Evolutionary conservation across 2,888 invertebrate species (phyloP), one percentile per base, ranked within the genome.

Genomic region (Cerceris rybyensis): DNA sequence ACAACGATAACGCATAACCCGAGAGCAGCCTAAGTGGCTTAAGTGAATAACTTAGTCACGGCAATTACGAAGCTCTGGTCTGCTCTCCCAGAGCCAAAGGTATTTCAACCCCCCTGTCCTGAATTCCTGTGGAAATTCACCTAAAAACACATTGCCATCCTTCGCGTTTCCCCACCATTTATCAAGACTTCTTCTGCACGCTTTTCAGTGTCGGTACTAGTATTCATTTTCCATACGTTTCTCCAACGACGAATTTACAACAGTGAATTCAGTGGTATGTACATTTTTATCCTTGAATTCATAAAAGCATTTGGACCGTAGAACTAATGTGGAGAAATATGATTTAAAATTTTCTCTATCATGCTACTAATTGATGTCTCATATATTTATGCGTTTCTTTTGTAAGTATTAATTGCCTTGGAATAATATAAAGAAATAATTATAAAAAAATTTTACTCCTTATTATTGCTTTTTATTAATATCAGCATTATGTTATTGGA

Each of bases 11-110:
- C 83, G 84, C 87, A 85, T 85, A 82, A 84, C 86, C 84, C 75
- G 71, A 80, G 78, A 57, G 75, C 70, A 64, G 72, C 76, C 74
- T 86, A 86, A 87, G 86, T 88, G 86, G 88, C 84, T 89, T 89
- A 89, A 89, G 85, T 88, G 88, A 89, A 89, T 89, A 89, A 89
- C 87, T 89, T 86, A 86, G 88, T 87, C 88, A 75, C 66, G 83
- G 84, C 87, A 88, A 87, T 87, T 88, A 86, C 87, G 81, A 78
- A 75, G 84, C 72, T 82, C 76, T 80, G 82, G 69, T 60, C 42
- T 49, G 70, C 72, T 77, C 80, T 85, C 77, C 73, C 78, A 71
- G 65, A 61, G 49, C 55, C 65, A 69, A 28, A 57, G 71, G 70
- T 78, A 75, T 80, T 73, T 70, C 77, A 64, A 82, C 78, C 75